phyloP scores from a whole-genome alignment of 2,113 vertebrate genomes.

The Calypte anna region DNA sequence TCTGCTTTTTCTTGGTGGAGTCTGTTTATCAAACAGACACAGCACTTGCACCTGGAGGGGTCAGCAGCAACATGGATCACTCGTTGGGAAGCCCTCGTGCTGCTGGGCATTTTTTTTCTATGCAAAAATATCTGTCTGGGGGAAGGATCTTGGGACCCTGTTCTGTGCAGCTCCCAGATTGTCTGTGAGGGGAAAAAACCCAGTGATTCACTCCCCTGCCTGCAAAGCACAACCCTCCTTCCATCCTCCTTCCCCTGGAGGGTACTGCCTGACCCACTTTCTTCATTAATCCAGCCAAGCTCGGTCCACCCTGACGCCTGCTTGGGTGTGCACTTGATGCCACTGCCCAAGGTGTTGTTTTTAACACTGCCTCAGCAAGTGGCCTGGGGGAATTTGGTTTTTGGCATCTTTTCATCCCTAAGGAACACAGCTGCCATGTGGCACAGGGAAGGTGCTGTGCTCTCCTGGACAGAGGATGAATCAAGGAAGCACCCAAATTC shows the following conservation, averaged over 20 bases:
- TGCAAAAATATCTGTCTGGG: background rate
- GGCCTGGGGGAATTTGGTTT: background rate
- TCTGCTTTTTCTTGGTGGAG: background rate
- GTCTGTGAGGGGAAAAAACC: background rate
- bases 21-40: background rate
- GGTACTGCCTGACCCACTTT: background rate
- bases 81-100: background rate
- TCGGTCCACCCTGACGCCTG: background rate
- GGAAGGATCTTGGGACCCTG: background rate
- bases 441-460: background rate
- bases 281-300: background rate
- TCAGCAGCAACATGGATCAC: background rate
- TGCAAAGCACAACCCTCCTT: background rate
- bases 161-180: background rate
- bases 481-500: background rate
- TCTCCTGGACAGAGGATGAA: background rate
- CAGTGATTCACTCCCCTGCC: background rate
- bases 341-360: background rate
- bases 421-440: background rate
- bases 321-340: fast-evolving
- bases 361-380: background rate
- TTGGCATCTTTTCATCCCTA: background rate
- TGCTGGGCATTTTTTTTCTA: background rate
- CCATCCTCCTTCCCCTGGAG: background rate
- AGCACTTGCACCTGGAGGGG: background rate